These are phyloP conservation scores for Chloroceryle aenea DNA, from an alignment of 2,113 vertebrate genomes.

Conservation along the genomic window DNA sequence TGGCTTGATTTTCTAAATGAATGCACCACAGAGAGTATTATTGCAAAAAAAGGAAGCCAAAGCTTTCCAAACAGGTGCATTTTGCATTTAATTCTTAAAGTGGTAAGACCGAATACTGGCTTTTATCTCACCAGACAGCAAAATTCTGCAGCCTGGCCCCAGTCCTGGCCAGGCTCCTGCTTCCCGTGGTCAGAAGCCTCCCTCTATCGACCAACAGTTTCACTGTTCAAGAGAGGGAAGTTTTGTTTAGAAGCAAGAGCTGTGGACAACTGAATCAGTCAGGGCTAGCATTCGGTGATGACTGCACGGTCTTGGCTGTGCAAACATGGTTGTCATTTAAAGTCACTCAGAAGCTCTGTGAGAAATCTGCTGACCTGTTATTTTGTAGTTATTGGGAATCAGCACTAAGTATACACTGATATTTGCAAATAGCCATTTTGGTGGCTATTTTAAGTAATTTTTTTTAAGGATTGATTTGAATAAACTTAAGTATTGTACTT, in stretches of 20 bases:
- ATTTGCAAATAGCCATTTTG: neutral
- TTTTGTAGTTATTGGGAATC: neutral
- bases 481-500: neutral
- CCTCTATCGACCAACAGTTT: constrained; percentile 35
- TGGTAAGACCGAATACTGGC: neutral
- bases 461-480: too few species aligned
- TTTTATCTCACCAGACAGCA: neutral
- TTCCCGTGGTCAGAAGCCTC: constrained; percentile 33
- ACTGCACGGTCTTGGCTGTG: neutral
- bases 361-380: neutral
- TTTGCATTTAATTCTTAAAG: neutral
- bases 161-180: neutral
- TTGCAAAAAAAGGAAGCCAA: neutral
- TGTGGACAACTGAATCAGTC: neutral
- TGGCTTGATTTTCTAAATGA: neutral
- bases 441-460: too few species aligned
- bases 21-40: neutral
- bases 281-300: neutral
- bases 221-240: neutral
- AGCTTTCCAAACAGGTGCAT: neutral
- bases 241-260: neutral
- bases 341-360: neutral
- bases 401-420: neutral
- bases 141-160: neutral
- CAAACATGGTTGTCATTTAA: neutral